Percentiles rank a stretch among this genome's conserved stretches.
Evolutionary conservation across 2,888 invertebrate species (phyloP).

Genomic region (Drosophila diplacantha): DNA sequence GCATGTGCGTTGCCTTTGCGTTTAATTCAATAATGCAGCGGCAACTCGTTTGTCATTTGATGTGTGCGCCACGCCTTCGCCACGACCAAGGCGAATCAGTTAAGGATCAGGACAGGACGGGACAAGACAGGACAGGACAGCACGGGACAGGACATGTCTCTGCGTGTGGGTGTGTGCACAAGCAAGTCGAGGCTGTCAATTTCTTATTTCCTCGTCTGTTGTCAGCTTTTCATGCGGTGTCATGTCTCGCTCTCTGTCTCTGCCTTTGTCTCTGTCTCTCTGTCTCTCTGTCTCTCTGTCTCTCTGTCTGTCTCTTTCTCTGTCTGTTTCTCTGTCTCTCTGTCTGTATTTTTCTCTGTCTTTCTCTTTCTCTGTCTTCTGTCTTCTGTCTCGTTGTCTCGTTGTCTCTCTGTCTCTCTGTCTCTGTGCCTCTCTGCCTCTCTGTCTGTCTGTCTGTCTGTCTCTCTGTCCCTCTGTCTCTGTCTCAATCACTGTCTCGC

Average conservation of each 20-base stretch:
- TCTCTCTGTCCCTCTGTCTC: too few relatives aligned
- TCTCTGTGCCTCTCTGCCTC: too few relatives aligned
- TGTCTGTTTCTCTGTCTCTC: too few relatives aligned
- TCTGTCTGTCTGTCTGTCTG: too few relatives aligned
- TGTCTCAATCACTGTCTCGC: too few relatives aligned
- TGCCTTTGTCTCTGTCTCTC: slow-evolving; percentile 30
- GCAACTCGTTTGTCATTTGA: slow-evolving; percentile 51
- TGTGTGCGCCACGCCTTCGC: slow-evolving; percentile 38
- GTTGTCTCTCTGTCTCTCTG: too few relatives aligned
- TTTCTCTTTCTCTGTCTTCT: too few relatives aligned
- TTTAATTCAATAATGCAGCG: slow-evolving; percentile 67
- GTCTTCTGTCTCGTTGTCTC: too few relatives aligned
- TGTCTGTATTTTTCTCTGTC: too few relatives aligned
- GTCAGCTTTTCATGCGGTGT: slow-evolving; percentile 63
- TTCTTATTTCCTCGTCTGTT: slow-evolving; percentile 54
- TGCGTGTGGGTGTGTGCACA: slow-evolving; percentile 23
- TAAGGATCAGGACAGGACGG: slow-evolving; percentile 5
- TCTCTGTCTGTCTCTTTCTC: too few relatives aligned
- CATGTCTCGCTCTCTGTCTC: slow-evolving; percentile 40
- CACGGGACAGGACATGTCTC: not conserved
- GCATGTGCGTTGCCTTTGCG: slow-evolving; percentile 27
- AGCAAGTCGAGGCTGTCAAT: slow-evolving; percentile 59
- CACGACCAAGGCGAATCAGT: slow-evolving; percentile 21
- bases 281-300: not conserved
- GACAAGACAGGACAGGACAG: not conserved